Evolutionary conservation across 2,888 invertebrate species (phyloP).

Genomic region (Epirrita christyi): DNA sequence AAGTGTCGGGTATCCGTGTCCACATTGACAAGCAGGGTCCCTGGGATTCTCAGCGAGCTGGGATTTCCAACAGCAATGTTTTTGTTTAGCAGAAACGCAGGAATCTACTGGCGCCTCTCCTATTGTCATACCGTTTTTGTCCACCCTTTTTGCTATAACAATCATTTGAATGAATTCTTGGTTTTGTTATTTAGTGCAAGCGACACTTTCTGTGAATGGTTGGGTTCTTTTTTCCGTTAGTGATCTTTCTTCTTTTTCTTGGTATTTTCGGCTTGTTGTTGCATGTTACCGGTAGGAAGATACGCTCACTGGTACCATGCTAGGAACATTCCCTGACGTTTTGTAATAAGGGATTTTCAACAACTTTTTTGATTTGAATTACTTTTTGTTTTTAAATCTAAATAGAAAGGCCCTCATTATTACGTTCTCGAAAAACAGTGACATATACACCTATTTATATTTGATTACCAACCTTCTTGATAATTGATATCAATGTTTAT

Average conservation of each 20-base stretch:
- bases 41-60: conserved; percentile 56
- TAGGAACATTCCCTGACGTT: too few relatives aligned
- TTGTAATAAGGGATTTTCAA: too few relatives aligned
- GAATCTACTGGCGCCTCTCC: conserved; percentile 37
- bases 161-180: conserved; percentile 21
- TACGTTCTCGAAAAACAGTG: too few relatives aligned
- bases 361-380: too few relatives aligned
- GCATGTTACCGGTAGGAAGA: too few relatives aligned
- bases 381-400: too few relatives aligned
- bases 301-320: too few relatives aligned
- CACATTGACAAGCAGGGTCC: conserved; percentile 47
- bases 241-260: conserved; percentile 6
- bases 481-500: background rate
- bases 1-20: conserved; percentile 31
- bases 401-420: too few relatives aligned
- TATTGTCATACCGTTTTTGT: conserved; percentile 47
- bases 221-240: background rate
- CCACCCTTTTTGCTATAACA: conserved; percentile 26
- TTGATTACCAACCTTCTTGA: background rate
- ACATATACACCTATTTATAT: too few relatives aligned
- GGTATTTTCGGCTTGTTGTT: conserved; percentile 5
- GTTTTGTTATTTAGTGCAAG: conserved; percentile 22
- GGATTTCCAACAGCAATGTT: conserved; percentile 63
- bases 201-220: conserved; percentile 13
- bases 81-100: conserved; percentile 42